Evolutionary conservation across 2,888 invertebrate genomes (phyloP).

Genomic region (Leistus spinibarbis): DNA sequence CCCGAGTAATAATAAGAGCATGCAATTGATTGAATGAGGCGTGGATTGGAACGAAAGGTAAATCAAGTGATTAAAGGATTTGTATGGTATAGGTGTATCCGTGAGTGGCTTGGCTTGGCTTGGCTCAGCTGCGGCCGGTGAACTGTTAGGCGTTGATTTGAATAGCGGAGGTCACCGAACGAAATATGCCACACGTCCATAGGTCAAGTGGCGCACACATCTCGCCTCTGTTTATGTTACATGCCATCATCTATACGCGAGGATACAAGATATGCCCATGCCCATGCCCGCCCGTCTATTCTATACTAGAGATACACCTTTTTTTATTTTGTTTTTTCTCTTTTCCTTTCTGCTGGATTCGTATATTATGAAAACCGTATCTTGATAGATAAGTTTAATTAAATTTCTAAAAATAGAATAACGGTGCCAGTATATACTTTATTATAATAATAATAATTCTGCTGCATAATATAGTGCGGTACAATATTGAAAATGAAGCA

Average conservation of each 20-base stretch:
- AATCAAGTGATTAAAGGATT: not conserved
- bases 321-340: not conserved
- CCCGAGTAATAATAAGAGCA: too few species aligned
- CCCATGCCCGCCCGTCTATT: not conserved
- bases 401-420: conserved; percentile 34
- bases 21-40: too few species aligned
- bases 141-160: conserved; percentile 3
- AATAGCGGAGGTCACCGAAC: conserved; percentile 5
- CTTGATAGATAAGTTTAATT: conserved; percentile 28
- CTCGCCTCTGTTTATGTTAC: conserved; percentile 4
- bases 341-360: not conserved
- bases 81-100: not conserved
- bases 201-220: conserved; percentile 6
- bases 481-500: not conserved
- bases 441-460: not conserved
- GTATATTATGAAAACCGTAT: not conserved
- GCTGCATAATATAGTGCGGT: not conserved
- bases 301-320: not conserved
- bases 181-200: conserved; percentile 7
- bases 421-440: conserved; percentile 14
- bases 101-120: too few species aligned
- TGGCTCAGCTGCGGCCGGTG: not conserved
- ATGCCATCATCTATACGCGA: not conserved
- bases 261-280: too few species aligned
- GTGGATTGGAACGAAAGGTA: not conserved